A percentile compares a stretch with the other conserved stretches of the same genome.
Conservation (phyloP, 2,888 invertebrate species). For the Parelbella ahira region DNA sequence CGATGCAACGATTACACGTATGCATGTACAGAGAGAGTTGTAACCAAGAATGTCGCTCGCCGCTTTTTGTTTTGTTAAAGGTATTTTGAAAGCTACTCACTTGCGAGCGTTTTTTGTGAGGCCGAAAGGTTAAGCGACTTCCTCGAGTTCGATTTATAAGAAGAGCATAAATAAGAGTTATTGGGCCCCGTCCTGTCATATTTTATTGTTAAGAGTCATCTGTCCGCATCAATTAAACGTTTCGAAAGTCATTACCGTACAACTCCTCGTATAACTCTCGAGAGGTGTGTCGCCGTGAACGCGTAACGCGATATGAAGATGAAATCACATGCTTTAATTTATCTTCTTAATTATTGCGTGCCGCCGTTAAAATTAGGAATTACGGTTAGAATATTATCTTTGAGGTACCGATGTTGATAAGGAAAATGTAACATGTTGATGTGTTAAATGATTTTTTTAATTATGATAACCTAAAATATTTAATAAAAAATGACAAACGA, state of each 20-base stretch:
- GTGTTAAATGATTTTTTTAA: too few relatives aligned
- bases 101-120: constrained; percentile 15
- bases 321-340: constrained; percentile 10
- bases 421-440: too few relatives aligned
- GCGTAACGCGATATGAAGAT: constrained; percentile 16
- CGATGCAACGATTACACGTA: constrained; percentile 66
- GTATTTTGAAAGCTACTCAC: constrained; percentile 25
- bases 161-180: constrained; percentile 24
- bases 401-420: not conserved
- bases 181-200: constrained; percentile 18
- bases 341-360: constrained; percentile 8
- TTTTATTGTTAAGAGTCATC: constrained; percentile 19
- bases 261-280: not conserved
- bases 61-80: constrained; percentile 47
- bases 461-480: too few relatives aligned
- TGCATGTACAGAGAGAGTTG: constrained; percentile 66
- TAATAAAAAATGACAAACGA: too few relatives aligned
- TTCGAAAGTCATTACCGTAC: constrained; percentile 22
- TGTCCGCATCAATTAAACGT: constrained; percentile 24
- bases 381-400: constrained; percentile 19
- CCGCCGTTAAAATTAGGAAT: constrained; percentile 14
- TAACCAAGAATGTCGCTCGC: constrained; percentile 66
- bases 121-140: constrained; percentile 22
- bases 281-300: constrained; percentile 3
- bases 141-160: constrained; percentile 25